Evolutionary conservation across 2,113 vertebrate genomes (phyloP).

Genomic region (Alethe castanea): DNA sequence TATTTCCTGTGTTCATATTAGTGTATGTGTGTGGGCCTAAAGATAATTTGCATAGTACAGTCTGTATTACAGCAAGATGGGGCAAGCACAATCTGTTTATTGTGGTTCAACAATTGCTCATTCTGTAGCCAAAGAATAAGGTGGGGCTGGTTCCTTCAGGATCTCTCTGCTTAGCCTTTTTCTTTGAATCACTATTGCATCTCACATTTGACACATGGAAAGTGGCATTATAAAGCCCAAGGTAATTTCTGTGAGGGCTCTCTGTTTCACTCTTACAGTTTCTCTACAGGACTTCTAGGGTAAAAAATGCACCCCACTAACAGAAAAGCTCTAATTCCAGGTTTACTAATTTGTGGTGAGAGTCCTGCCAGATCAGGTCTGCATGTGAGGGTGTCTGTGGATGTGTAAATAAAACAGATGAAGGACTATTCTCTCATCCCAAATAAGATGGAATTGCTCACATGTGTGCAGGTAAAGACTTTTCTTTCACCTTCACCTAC

Average conservation of each 20-base stretch:
- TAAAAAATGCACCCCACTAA: background rate
- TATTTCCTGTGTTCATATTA: background rate
- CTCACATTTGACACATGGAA: background rate
- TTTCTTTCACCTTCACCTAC: background rate
- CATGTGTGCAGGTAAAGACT: background rate
- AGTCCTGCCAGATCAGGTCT: background rate
- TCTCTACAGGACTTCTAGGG: background rate
- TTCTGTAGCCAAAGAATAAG: background rate
- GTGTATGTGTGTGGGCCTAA: slow-evolving; percentile 7
- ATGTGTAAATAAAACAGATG: background rate
- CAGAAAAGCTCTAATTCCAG: background rate
- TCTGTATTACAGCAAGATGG: slow-evolving; percentile 41
- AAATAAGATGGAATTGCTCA: background rate
- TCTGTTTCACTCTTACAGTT: background rate
- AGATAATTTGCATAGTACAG: slow-evolving; percentile 36
- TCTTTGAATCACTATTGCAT: background rate
- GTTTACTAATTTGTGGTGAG: rapidly evolving
- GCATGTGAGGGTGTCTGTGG: rapidly evolving
- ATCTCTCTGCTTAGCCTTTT: background rate
- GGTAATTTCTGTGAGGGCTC: background rate
- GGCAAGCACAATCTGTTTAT: slow-evolving; percentile 31
- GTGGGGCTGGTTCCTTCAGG: background rate
- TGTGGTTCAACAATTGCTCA: background rate
- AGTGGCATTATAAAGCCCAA: background rate
- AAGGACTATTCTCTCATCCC: background rate